A percentile compares a stretch with the other conserved stretches of the same genome.
These are phyloP conservation scores for Siniperca scherzeri DNA, from an alignment of 2,797 vertebrate species.

Conservation along the genomic window DNA sequence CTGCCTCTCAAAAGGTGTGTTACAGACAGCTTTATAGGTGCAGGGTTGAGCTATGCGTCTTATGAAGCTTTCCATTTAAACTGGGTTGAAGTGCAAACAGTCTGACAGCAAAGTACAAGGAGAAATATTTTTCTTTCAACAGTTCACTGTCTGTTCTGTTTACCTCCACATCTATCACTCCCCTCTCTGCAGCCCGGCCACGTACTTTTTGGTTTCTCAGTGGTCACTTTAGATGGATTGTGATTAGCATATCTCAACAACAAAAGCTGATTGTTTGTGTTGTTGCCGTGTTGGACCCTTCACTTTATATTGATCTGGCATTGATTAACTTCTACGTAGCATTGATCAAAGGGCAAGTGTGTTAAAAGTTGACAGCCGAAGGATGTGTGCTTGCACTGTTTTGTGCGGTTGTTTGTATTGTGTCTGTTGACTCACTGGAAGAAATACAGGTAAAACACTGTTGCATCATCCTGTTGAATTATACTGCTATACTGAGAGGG, in stretches of 20 bases:
- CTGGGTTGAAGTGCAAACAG: conserved; percentile 26
- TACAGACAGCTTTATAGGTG: conserved; percentile 52
- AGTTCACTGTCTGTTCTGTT: conserved; percentile 41
- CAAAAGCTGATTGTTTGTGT: conserved; percentile 56
- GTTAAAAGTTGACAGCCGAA: conserved; percentile 56
- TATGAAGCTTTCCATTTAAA: conserved; percentile 44
- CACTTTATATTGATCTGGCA: conserved; percentile 53
- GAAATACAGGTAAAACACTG: not conserved
- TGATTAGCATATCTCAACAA: conserved; percentile 62
- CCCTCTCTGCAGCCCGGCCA: conserved; percentile 18
- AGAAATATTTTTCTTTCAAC: conserved; percentile 47
- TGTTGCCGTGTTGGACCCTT: conserved; percentile 37
- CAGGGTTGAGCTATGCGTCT: conserved; percentile 35
- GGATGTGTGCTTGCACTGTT: conserved; percentile 9
- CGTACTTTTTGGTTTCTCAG: conserved; percentile 9
- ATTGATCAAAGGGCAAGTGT: conserved; percentile 40
- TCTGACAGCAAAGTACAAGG: conserved; percentile 37
- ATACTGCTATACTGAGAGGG: not conserved
- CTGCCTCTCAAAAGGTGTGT: conserved; percentile 20
- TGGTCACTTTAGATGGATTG: conserved; percentile 33
- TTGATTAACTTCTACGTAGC: conserved; percentile 51
- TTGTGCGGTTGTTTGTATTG: conserved; percentile 23
- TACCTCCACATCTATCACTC: conserved; percentile 41
- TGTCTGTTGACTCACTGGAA: conserved; percentile 32
- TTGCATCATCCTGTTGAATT: not conserved